Evolutionary conservation across 2,113 vertebrate genomes (phyloP), one percentile per base, ranked within the genome.

Genomic region (Corynorhinus townsendii): DNA sequence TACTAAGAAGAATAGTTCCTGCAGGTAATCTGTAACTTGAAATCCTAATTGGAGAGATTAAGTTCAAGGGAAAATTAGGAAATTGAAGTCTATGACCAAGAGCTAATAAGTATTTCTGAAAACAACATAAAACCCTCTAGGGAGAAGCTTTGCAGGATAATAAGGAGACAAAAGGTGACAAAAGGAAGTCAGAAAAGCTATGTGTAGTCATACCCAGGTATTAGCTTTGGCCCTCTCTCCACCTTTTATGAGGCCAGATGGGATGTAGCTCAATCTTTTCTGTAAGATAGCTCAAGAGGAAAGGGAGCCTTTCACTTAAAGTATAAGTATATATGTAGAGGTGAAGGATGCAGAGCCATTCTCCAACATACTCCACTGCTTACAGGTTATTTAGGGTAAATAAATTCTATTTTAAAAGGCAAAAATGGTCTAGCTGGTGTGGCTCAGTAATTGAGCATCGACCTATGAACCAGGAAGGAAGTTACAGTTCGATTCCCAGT

Each of bases 31-130:
- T 73, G 56, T 93, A 92, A 95, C 64, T 92, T 77, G 26, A 92
- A 96, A 96, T 95, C 68, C 72, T 90, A 95, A 93, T 72, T 89
- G 91, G 54, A 94, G 56, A 88, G 76, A 79, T 96, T 66, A 94
- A 75, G 28, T 92, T 93, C 75, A 92, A 95, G 77, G 68, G 47
- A 66, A 93, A 90, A 90, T 54, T 77, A 47, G 76, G 77, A 94
- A 94, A 93, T 86, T 93, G 28, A 95, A 95, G 95, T 52, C n/a
- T 95, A 69, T 90, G 47, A 71, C 38, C 72, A 86, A 69, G 84
- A 89, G 64, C 68, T 94, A 94, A 56, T 92, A 89, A 96, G 45
- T 88, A 91, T 91, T 95, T 97, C 66, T 79, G 79, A 95, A 56
- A 75, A 82, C 26, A 87, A 40, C 43, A 76, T 72, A 43, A 76